These are phyloP conservation scores for Diglossa brunneiventris DNA, from an alignment of 2,113 vertebrate genomes.

Conservation along the genomic window DNA sequence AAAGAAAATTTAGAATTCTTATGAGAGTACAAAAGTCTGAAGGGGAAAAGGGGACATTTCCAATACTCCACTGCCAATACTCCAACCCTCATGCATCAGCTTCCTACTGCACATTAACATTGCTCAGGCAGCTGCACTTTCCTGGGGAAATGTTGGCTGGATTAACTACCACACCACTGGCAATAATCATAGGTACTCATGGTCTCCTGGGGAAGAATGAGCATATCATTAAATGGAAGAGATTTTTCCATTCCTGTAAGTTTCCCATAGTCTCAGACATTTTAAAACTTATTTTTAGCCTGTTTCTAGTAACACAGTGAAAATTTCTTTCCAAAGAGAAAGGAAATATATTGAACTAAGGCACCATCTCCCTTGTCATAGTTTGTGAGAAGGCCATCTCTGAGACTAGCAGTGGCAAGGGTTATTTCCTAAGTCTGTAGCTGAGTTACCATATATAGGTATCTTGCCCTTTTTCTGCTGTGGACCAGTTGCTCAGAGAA, in stretches of 20 bases:
- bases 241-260: neutral
- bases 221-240: neutral
- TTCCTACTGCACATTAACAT: neutral
- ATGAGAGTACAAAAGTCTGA: neutral
- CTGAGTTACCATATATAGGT: neutral
- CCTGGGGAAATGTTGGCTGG: neutral
- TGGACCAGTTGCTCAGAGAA: neutral
- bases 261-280: neutral
- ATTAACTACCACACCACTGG: conserved; percentile 9
- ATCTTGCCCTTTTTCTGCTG: neutral
- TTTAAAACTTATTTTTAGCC: neutral
- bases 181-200: neutral
- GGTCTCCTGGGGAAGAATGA: neutral
- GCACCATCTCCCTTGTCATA: neutral
- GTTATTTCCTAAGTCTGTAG: neutral
- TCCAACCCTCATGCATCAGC: neutral
- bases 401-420: neutral
- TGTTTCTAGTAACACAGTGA: neutral
- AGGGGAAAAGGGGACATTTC: neutral
- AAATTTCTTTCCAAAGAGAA: neutral
- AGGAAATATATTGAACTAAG: neutral
- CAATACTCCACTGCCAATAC: neutral
- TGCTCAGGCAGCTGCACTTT: neutral
- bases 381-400: neutral
- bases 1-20: neutral